Evolutionary conservation across 2,797 vertebrate genomes (phyloP).

Genomic region (Paramormyrops hopkinsi): DNA sequence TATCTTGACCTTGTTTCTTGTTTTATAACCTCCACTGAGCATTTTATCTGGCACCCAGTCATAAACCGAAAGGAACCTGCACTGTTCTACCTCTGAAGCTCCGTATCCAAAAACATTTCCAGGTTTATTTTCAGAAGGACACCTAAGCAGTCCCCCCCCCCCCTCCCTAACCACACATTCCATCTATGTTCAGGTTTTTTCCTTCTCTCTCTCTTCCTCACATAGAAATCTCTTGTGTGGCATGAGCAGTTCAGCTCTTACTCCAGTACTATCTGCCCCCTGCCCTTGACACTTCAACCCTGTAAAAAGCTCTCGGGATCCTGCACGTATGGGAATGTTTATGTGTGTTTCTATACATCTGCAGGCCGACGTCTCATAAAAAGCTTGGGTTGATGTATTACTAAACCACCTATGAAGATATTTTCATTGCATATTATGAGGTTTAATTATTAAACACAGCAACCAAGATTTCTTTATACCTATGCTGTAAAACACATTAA

Average conservation of each 20-base stretch:
- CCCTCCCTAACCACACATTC: not conserved
- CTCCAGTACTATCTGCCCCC: not conserved
- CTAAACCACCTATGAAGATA: not conserved
- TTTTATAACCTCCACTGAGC: not conserved
- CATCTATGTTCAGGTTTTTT: not conserved
- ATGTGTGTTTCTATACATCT: not conserved
- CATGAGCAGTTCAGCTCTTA: not conserved
- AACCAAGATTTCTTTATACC: not conserved
- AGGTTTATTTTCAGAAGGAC: conserved; percentile 11
- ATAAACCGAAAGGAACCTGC: not conserved
- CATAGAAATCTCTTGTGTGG: not conserved
- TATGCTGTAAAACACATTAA: not conserved
- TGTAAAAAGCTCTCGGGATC: not conserved
- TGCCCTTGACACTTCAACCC: not conserved
- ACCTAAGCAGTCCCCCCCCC: not conserved
- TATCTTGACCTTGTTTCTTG: conserved; percentile 5
- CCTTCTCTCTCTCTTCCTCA: not conserved
- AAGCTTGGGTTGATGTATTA: not conserved
- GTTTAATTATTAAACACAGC: not conserved
- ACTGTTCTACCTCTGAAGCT: not conserved
- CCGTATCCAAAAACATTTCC: not conserved
- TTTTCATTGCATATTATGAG: not conserved
- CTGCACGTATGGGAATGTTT: not conserved
- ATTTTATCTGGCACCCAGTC: not conserved
- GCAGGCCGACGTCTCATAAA: not conserved